These are phyloP conservation scores for Sternotherus odoratus DNA, from an alignment of 2,797 vertebrate genomes.

Conservation along the genomic window DNA sequence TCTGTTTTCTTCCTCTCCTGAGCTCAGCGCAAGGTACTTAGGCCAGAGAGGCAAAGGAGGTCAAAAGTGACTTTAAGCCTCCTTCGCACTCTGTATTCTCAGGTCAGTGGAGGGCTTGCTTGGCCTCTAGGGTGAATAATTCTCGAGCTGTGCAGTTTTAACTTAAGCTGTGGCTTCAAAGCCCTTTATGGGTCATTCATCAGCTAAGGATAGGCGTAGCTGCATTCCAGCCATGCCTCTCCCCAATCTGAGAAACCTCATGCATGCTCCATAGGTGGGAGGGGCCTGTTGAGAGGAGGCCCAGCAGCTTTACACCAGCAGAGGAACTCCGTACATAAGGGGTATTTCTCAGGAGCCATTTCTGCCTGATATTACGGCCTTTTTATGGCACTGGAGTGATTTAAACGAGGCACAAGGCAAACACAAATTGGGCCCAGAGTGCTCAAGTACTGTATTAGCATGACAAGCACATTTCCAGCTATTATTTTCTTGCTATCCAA, in stretches of 20 bases:
- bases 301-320: slow-evolving; percentile 36
- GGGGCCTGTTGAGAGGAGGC: slow-evolving; percentile 11
- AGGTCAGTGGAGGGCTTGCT: slow-evolving; percentile 49
- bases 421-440: neutral
- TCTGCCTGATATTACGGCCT: slow-evolving; percentile 66
- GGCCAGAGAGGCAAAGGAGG: slow-evolving; percentile 33
- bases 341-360: slow-evolving; percentile 51
- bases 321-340: slow-evolving; percentile 55
- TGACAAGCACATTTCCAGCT: slow-evolving; percentile 59
- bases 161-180: neutral
- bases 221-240: slow-evolving; percentile 38
- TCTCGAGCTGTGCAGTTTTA: neutral
- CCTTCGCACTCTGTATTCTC: slow-evolving; percentile 53
- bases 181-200: neutral
- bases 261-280: neutral
- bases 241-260: neutral
- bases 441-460: slow-evolving; percentile 4
- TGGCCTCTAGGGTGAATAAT: slow-evolving; percentile 44
- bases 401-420: slow-evolving; percentile 24
- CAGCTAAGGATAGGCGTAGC: neutral
- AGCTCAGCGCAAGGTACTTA: slow-evolving; percentile 27
- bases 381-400: slow-evolving; percentile 41
- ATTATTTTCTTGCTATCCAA: slow-evolving; percentile 58
- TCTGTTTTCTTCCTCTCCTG: slow-evolving; percentile 46
- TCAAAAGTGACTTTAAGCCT: slow-evolving; percentile 59